Evolutionary conservation across 2,113 vertebrate genomes (phyloP).

Genomic region (Melanocharis versteri): DNA sequence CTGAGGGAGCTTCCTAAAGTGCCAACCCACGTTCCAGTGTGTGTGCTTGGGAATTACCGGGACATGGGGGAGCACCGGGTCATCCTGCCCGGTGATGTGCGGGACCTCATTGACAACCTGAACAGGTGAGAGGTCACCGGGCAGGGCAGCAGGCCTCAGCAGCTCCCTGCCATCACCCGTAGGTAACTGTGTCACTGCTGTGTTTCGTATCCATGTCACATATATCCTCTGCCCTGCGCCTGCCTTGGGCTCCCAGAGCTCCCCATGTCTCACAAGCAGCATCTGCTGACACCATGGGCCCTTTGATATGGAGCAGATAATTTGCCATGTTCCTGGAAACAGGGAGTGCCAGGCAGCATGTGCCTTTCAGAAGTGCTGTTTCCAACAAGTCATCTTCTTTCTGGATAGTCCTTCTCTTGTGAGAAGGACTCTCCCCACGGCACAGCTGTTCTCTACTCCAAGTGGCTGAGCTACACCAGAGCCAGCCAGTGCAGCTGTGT

Average conservation of each 20-base stretch:
- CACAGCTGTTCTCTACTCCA: background rate
- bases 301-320: background rate
- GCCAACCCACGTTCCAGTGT: conserved; percentile 91
- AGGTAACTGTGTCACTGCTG: accelerated
- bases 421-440: background rate
- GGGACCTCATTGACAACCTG: conserved; percentile 85
- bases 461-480: background rate
- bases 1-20: conserved; percentile 94
- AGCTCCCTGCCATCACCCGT: accelerated
- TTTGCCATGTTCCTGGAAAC: background rate
- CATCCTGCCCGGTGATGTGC: conserved; percentile 88
- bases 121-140: conserved; percentile 76
- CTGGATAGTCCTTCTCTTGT: background rate
- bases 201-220: accelerated
- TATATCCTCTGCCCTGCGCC: background rate
- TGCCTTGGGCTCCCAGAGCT: background rate
- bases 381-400: background rate
- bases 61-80: conserved; percentile 98
- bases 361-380: background rate
- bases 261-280: background rate
- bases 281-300: background rate
- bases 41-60: conserved; percentile 92
- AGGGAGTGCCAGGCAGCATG: background rate
- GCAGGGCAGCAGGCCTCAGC: background rate
- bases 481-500: background rate